Conservation (phyloP, 2,113 vertebrate species). For the Odocoileus virginianus region DNA sequence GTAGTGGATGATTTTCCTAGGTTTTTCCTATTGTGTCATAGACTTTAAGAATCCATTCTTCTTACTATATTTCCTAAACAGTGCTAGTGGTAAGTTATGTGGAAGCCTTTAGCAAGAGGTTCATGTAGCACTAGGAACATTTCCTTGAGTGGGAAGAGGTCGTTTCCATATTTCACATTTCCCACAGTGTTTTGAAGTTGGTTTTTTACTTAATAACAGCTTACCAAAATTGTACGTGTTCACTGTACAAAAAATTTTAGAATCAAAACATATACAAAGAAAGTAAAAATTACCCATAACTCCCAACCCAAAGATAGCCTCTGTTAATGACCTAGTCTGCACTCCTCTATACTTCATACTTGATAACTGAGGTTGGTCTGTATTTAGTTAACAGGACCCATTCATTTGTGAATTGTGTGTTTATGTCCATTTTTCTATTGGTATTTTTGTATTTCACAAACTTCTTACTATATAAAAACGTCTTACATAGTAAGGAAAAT, state of each 20-base stretch:
- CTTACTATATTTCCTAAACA: neutral
- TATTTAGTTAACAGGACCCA: constrained; percentile 21
- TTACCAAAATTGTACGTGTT: constrained; percentile 17
- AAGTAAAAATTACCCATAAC: neutral
- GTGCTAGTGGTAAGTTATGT: neutral
- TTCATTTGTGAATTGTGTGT: neutral
- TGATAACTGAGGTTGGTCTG: neutral
- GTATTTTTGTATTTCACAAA: constrained; percentile 34
- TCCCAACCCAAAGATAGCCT: neutral
- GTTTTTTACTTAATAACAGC: constrained; percentile 10
- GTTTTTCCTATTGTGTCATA: neutral
- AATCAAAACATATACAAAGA: constrained; percentile 2
- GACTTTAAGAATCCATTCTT: constrained; percentile 22
- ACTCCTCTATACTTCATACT: neutral
- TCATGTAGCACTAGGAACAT: neutral
- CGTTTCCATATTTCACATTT: constrained; percentile 17
- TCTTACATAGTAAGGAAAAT: neutral
- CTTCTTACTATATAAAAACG: neutral
- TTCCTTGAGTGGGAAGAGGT: neutral
- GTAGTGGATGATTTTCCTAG: neutral
- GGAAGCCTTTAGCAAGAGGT: neutral
- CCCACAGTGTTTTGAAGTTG: constrained; percentile 9
- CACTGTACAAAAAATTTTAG: neutral
- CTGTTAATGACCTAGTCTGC: neutral
- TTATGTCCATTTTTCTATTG: constrained; percentile 3